Evolutionary conservation across 2,113 vertebrate species (phyloP).

Genomic region (Urocitellus parryii): DNA sequence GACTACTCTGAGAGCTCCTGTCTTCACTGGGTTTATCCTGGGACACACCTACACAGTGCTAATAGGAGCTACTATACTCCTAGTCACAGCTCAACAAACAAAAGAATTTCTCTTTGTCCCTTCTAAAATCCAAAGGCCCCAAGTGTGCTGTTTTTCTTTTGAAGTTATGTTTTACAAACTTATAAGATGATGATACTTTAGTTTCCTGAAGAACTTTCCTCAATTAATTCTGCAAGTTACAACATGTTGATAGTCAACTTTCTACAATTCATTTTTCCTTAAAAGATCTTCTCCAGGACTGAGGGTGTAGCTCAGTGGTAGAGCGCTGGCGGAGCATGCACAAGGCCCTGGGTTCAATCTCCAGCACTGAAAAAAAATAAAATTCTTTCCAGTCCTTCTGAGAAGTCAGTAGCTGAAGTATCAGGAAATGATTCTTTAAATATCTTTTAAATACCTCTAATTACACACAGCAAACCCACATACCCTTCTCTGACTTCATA

Average conservation of each 20-base stretch:
- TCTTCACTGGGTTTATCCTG: slow-evolving; percentile 13
- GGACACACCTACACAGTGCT: not conserved
- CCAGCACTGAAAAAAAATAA: too few relatives aligned
- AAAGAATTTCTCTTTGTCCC: not conserved
- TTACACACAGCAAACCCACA: not conserved
- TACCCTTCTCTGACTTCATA: not conserved
- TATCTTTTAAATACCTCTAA: not conserved
- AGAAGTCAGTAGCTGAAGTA: slow-evolving; percentile 49
- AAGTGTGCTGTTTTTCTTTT: not conserved
- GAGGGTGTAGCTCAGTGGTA: too few relatives aligned
- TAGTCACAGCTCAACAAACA: not conserved
- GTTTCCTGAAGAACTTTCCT: not conserved
- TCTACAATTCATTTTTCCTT: not conserved
- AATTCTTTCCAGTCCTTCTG: not conserved
- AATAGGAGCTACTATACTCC: not conserved
- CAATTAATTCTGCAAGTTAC: slow-evolving; percentile 11
- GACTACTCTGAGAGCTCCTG: not conserved
- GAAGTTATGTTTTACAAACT: slow-evolving; percentile 7
- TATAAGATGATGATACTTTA: not conserved
- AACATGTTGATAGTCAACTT: not conserved
- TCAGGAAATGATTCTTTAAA: slow-evolving; percentile 56
- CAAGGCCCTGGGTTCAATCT: too few relatives aligned
- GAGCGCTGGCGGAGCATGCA: too few relatives aligned
- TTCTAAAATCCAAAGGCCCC: not conserved
- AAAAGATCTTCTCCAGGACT: too few relatives aligned